Evolutionary conservation across 2,888 invertebrate genomes (phyloP), one percentile per base, ranked within the genome.

Genomic region (Chromoteleia sp.): DNA sequence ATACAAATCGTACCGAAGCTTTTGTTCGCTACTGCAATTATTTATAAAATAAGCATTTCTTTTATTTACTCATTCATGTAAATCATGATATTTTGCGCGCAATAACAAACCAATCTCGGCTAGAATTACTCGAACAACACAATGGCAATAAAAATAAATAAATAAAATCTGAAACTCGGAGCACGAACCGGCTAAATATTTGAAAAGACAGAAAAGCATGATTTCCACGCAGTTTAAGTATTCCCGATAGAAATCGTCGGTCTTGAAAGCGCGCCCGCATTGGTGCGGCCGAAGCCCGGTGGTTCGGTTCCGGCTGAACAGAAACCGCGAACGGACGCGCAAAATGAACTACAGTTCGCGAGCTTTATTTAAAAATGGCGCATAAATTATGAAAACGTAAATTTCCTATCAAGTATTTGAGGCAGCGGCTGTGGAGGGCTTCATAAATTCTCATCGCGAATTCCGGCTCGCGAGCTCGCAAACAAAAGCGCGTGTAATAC

Each of bases 401-500:
- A 79, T 68, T 79, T 41, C 15, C 56, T 56, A 73, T 79, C 61
- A 67, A 73, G 54, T 54, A 52, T 73, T 73, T 30, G 68, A 50
- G 43, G 58, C 63, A 50, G 25, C 43, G 61, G 39, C 33, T 39
- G 33, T 25, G 29, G 52, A 45, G 63, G 21, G 41, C 61, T 52
- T 63, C 74, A 75, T 75, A 81, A 70, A 81, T 75, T 36, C 75
- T 75, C 76, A 76, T 81, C 73, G 45, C 21, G 52, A 52, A 76
- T 73, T 81, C 73, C 54, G 45, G 61, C 43, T 71, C 54, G 76
- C 59, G 17, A 50, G 63, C 52, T 43, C 33, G 61, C 75, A 71
- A 81, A 81, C 76, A 81, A 81, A 67, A 67, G 81, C 68, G 54
- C 68, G 74, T 54, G 65, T 81, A 75, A 75, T 75, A 76, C 50